Conservation (phyloP, 2,113 vertebrate genomes). For the Pongo pygmaeus region DNA sequence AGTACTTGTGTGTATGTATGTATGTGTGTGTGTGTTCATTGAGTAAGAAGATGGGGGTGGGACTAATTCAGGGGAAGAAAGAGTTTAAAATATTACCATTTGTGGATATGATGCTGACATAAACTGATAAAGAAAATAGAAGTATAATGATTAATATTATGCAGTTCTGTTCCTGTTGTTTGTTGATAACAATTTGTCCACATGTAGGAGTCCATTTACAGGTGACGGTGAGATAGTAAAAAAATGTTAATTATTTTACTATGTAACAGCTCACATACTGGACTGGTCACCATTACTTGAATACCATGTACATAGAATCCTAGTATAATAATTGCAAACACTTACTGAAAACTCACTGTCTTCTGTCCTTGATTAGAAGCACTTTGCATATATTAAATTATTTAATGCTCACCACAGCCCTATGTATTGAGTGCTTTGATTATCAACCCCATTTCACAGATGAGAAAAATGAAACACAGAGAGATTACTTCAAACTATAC, state of each 20-base stretch:
- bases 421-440: not conserved
- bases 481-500: not conserved
- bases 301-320: not conserved
- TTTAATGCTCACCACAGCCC: not conserved
- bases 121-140: not conserved
- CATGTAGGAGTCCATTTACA: not conserved
- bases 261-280: not conserved
- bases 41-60: not conserved
- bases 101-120: not conserved
- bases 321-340: not conserved
- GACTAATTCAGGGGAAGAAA: not conserved
- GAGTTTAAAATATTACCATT: not conserved
- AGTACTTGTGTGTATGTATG: not conserved
- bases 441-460: not conserved
- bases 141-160: not conserved
- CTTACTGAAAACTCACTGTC: not conserved
- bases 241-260: not conserved
- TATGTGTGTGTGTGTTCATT: not conserved
- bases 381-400: not conserved
- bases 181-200: not conserved
- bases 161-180: not conserved
- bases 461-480: not conserved
- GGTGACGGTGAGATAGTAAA: not conserved
- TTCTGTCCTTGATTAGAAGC: not conserved
- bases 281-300: not conserved